phyloP scores from a whole-genome alignment of 2,888 invertebrate species.

The Polymixis flavicincta region DNA sequence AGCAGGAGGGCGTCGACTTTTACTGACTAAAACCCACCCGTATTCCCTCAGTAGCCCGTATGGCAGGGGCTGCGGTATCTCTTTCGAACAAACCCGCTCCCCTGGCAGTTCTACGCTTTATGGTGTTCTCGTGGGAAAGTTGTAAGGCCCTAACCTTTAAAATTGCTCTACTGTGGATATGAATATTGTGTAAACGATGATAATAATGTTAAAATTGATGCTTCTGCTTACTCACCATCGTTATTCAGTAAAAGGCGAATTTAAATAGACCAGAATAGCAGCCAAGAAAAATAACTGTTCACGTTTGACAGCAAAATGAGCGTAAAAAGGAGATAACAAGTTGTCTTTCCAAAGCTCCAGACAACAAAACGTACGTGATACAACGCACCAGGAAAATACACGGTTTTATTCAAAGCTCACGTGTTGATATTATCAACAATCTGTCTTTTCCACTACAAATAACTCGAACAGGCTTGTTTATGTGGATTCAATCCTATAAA shows the following conservation, averaged over 20 bases:
- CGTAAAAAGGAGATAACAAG: constrained; percentile 18
- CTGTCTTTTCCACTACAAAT: constrained; percentile 54
- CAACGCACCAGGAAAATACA: constrained; percentile 45
- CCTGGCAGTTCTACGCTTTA: too few relatives aligned
- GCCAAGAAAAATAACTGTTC: constrained; percentile 2
- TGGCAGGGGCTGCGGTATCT: too few relatives aligned
- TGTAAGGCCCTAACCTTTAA: background rate
- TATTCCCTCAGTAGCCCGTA: too few relatives aligned
- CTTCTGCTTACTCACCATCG: background rate
- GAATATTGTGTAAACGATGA: too few relatives aligned
- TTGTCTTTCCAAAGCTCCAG: constrained; percentile 30
- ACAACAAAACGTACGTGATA: constrained; percentile 42
- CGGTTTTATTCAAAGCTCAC: constrained; percentile 42
- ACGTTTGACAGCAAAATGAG: constrained; percentile 19
- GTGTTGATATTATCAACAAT: constrained; percentile 49
- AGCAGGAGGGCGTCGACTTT: too few relatives aligned
- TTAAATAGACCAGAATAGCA: background rate
- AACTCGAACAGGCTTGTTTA: constrained; percentile 40
- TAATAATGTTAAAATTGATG: background rate
- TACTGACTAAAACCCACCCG: too few relatives aligned
- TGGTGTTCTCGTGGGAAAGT: background rate
- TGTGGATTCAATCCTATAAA: constrained; percentile 32
- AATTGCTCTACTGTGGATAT: too few relatives aligned
- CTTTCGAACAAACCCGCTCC: too few relatives aligned
- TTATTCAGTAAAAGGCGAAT: background rate